Percentiles rank a stretch among this genome's conserved stretches.
These are phyloP conservation scores for Tipula vernalis DNA, from an alignment of 2,888 invertebrate genomes.

Conservation along the genomic window DNA sequence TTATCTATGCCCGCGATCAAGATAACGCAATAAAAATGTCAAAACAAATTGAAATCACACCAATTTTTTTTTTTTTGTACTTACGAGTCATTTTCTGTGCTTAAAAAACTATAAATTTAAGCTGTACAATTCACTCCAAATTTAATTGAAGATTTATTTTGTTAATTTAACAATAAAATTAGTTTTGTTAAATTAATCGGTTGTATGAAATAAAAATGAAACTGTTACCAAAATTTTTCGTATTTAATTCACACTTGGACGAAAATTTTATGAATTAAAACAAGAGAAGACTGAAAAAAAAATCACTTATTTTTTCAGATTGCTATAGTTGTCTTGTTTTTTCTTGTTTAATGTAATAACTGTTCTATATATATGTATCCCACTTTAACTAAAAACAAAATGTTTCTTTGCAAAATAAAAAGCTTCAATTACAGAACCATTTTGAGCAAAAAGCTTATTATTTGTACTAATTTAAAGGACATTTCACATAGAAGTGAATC, in stretches of 20 bases:
- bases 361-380: not conserved
- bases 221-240: not conserved
- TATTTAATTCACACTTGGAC: not conserved
- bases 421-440: not conserved
- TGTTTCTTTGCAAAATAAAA: not conserved
- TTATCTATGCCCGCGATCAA: not conserved
- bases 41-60: not conserved
- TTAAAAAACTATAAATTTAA: not conserved
- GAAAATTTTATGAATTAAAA: not conserved
- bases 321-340: not conserved
- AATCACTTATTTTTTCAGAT: not conserved
- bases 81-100: not conserved
- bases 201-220: not conserved
- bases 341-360: not conserved
- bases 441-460: not conserved
- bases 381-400: not conserved
- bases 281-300: not conserved
- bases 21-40: not conserved
- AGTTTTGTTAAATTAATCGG: not conserved
- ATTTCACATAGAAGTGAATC: not conserved
- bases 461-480: not conserved
- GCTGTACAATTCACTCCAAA: not conserved
- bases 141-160: not conserved
- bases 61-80: not conserved
- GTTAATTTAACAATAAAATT: not conserved